A percentile compares a stretch with the other conserved stretches of the same genome.
Conservation (phyloP, 2,797 vertebrate species). For the Scleropages formosus region DNA sequence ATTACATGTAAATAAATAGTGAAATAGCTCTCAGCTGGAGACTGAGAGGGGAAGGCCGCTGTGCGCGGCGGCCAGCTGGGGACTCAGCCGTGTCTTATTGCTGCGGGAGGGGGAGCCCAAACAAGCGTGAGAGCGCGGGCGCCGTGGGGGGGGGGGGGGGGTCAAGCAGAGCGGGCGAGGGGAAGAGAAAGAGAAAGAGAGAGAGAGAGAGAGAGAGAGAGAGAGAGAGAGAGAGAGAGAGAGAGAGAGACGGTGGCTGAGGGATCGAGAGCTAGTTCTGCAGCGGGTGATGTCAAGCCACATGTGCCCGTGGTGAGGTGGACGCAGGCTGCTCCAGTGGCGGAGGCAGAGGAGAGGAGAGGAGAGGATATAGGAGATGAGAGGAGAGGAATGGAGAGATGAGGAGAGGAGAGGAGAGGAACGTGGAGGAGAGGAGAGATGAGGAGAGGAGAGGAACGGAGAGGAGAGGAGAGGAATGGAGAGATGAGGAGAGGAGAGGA, state of each 20-base stretch:
- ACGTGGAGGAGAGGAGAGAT: too few relatives aligned
- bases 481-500: background rate
- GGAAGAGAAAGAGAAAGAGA: background rate
- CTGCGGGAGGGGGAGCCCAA: constrained; percentile 40
- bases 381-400: background rate
- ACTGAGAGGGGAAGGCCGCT: constrained; percentile 69
- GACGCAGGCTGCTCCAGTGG: background rate
- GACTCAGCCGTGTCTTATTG: constrained; percentile 66
- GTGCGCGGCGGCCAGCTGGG: constrained; percentile 87
- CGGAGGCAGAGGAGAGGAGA: background rate
- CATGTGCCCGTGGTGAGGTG: background rate
- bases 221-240: background rate
- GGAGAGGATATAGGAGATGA: too few relatives aligned
- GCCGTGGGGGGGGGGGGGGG: constrained; percentile 31
- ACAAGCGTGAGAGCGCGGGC: constrained; percentile 24
- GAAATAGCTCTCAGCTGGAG: constrained; percentile 97
- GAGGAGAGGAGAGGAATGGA: background rate
- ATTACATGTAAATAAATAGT: constrained; percentile 99
- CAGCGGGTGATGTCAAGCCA: background rate
- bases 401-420: background rate
- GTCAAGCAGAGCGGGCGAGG: constrained; percentile 9
- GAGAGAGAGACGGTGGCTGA: constrained; percentile 1
- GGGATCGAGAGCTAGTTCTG: constrained; percentile 26
- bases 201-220: too few relatives aligned
- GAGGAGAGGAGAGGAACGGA: background rate